Percentiles rank a stretch among this genome's conserved stretches.
Conservation (phyloP, 1,140 invertebrate genomes). For the Triops longicaudatus region DNA sequence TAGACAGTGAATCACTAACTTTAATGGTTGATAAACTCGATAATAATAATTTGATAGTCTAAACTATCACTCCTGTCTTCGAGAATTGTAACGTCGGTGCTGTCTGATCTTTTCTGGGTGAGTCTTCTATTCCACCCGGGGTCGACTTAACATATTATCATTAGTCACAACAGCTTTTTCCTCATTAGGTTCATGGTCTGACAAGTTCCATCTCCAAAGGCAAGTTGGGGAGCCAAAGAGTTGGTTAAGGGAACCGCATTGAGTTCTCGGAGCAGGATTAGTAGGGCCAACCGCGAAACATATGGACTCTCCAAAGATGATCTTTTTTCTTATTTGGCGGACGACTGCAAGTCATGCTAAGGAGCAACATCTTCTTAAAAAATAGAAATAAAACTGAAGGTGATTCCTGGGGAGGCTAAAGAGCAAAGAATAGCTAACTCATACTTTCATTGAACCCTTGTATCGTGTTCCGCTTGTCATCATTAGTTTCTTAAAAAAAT, state of each 20-base stretch:
- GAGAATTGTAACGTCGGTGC: too few species aligned
- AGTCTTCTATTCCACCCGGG: too few species aligned
- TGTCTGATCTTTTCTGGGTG: too few species aligned
- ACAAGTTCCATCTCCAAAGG: background rate
- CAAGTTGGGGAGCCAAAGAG: background rate
- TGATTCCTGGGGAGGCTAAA: background rate
- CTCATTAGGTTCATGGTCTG: background rate
- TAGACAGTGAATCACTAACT: too few species aligned
- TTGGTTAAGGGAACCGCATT: background rate
- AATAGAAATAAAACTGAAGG: background rate
- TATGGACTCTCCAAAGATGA: background rate
- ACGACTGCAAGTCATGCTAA: background rate
- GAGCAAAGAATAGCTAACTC: background rate
- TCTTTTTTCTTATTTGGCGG: background rate
- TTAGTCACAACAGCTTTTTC: background rate
- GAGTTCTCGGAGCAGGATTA: background rate
- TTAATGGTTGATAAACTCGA: too few species aligned
- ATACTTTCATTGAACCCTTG: slow-evolving; percentile 3
- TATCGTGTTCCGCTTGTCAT: slow-evolving; percentile 4
- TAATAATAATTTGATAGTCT: too few species aligned
- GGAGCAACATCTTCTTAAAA: background rate
- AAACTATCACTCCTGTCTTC: too few species aligned
- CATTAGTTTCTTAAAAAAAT: background rate
- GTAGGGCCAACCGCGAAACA: background rate
- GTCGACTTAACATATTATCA: background rate